Percentiles rank a stretch among this genome's conserved stretches.
Conservation (phyloP, 2,113 vertebrate genomes). For the Gulo gulo region DNA sequence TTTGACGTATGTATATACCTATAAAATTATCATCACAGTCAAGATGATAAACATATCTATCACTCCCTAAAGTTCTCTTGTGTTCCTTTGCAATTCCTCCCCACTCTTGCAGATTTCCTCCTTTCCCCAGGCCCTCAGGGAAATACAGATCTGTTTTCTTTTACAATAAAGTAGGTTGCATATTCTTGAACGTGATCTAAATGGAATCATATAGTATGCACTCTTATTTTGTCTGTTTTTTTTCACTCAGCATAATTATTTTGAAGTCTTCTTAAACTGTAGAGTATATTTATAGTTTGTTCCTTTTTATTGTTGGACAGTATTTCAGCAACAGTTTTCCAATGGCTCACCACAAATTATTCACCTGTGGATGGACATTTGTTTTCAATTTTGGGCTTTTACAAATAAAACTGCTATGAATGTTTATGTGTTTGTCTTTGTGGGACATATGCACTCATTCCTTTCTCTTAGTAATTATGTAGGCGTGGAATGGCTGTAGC, state of each 20-base stretch:
- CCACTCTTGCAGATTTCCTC: background rate
- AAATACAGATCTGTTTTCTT: background rate
- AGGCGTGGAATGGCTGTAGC: background rate
- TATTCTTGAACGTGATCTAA: background rate
- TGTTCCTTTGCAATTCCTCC: background rate
- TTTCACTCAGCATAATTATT: background rate
- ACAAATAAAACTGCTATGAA: background rate
- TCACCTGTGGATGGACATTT: background rate
- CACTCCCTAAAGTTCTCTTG: background rate
- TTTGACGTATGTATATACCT: background rate
- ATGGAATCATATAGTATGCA: background rate
- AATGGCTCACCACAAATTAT: background rate
- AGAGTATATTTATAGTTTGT: background rate
- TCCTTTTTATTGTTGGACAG: background rate
- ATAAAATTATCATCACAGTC: background rate
- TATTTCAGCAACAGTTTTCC: background rate
- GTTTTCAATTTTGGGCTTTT: background rate
- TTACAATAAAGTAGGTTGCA: background rate
- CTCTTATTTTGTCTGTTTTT: background rate
- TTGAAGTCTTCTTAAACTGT: background rate
- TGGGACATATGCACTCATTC: background rate
- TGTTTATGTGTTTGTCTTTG: background rate
- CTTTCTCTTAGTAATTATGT: background rate
- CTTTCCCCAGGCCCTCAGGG: background rate
- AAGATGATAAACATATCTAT: background rate